Percentiles rank a stretch among this genome's conserved stretches.
phyloP scores from a whole-genome alignment of 2,888 invertebrate genomes.

The Ennomos fuscantarius region DNA sequence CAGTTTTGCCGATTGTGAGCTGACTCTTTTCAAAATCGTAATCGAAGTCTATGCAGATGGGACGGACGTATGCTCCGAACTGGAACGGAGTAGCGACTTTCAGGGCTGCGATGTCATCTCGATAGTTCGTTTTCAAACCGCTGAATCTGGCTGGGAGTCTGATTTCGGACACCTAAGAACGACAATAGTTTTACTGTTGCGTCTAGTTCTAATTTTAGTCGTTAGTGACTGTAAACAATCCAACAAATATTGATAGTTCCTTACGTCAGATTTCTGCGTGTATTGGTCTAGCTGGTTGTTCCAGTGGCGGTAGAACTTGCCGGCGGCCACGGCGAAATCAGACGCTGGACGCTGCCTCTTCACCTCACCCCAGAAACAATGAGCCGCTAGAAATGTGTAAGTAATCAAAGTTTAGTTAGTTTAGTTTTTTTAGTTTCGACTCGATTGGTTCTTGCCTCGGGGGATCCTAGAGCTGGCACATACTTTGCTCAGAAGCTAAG shows the following conservation, averaged over 20 bases:
- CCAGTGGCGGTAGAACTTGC: slow-evolving; percentile 55
- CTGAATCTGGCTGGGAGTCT: not conserved
- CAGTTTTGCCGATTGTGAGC: not conserved
- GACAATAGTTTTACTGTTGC: too few species aligned
- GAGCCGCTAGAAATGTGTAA: slow-evolving; percentile 49
- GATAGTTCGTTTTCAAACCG: not conserved
- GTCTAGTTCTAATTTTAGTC: too few species aligned
- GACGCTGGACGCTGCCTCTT: slow-evolving; percentile 42
- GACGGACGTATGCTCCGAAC: slow-evolving; percentile 15
- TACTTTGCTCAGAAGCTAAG: too few species aligned
- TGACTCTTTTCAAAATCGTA: slow-evolving; percentile 20
- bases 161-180: not conserved
- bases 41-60: slow-evolving; percentile 28
- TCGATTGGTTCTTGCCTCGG: too few species aligned
- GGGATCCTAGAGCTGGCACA: too few species aligned
- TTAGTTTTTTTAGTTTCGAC: too few species aligned
- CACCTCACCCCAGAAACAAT: slow-evolving; percentile 57
- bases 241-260: not conserved
- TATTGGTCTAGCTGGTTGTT: slow-evolving; percentile 43
- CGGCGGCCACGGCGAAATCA: slow-evolving; percentile 51
- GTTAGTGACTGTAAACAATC: too few species aligned
- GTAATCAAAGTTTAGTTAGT: too few species aligned
- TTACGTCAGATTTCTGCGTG: slow-evolving; percentile 54
- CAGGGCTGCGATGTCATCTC: slow-evolving; percentile 22
- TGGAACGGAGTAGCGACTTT: slow-evolving; percentile 4